Conservation (phyloP, 2,113 vertebrate genomes). For the Excalfactoria chinensis region DNA sequence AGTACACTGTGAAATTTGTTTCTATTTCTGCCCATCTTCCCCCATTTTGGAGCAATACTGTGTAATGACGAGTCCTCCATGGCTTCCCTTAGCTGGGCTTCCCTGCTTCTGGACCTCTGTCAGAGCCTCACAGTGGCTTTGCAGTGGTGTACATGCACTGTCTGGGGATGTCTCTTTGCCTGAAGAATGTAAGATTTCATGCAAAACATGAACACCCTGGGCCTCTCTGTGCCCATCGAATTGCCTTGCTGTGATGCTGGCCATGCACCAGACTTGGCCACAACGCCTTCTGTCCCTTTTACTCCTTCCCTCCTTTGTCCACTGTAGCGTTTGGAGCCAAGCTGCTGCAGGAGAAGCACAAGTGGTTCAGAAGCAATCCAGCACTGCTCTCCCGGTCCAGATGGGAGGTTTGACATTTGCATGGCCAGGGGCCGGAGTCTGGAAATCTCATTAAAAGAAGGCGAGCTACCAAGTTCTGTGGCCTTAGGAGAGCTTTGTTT, state of each 20-base stretch:
- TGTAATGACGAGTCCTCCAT: not conserved
- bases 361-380: not conserved
- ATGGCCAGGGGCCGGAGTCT: not conserved
- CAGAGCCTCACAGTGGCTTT: not conserved
- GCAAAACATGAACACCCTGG: rapidly evolving
- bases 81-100: not conserved
- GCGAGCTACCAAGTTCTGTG: not conserved
- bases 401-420: slow-evolving; percentile 17
- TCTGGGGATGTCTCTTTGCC: not conserved
- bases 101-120: not conserved
- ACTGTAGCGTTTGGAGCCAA: not conserved
- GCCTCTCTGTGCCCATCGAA: too few relatives aligned
- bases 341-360: not conserved
- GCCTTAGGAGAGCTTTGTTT: not conserved
- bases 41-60: not conserved
- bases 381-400: not conserved
- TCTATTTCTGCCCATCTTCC: not conserved
- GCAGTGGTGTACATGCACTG: rapidly evolving
- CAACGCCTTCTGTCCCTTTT: not conserved
- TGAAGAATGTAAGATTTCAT: not conserved
- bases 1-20: slow-evolving; percentile 57
- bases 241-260: not conserved
- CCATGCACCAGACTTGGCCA: not conserved
- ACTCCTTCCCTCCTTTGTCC: not conserved
- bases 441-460: slow-evolving; percentile 40